These are phyloP conservation scores for Hycleus cichorii DNA, from an alignment of 1,140 invertebrate genomes.

Conservation along the genomic window DNA sequence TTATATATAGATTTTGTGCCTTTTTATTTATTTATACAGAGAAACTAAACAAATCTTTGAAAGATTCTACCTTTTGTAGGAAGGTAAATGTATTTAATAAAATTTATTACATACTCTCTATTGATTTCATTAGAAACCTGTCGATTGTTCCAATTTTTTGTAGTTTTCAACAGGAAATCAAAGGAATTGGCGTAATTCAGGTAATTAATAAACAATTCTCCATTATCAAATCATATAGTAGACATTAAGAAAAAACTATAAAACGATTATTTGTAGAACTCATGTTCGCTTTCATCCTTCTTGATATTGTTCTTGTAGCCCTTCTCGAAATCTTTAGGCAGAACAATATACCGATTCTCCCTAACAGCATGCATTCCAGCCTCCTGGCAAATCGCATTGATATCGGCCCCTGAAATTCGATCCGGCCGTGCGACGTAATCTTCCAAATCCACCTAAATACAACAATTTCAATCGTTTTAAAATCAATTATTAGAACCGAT, in stretches of 20 bases:
- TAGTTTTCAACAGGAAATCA: too few species aligned
- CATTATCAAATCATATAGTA: too few species aligned
- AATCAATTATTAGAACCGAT: background rate
- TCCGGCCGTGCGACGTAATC: slow-evolving; percentile 98
- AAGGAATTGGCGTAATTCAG: too few species aligned
- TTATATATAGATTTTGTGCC: slow-evolving; percentile 33
- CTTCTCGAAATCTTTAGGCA: slow-evolving; percentile 99
- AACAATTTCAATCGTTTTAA: background rate
- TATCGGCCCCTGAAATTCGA: slow-evolving; percentile 97
- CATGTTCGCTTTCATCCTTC: slow-evolving; percentile 98
- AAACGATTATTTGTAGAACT: slow-evolving; percentile 93
- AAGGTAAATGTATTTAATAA: slow-evolving; percentile 13
- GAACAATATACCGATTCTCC: slow-evolving; percentile 97
- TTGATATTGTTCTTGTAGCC: slow-evolving; percentile 99
- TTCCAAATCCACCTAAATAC: slow-evolving; percentile 79
- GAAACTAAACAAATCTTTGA: slow-evolving; percentile 6
- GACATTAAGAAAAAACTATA: too few species aligned
- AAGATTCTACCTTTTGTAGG: slow-evolving; percentile 23
- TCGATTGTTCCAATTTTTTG: too few species aligned
- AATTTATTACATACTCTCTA: background rate
- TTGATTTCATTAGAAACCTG: background rate
- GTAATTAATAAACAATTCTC: too few species aligned
- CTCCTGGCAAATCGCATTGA: slow-evolving; percentile 99
- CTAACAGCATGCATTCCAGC: slow-evolving; percentile 93
- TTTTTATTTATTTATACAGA: slow-evolving; percentile 34